Evolutionary conservation across 2,888 invertebrate species (phyloP), one percentile per base, ranked within the genome.

Genomic region (Aspidapion aeneum): DNA sequence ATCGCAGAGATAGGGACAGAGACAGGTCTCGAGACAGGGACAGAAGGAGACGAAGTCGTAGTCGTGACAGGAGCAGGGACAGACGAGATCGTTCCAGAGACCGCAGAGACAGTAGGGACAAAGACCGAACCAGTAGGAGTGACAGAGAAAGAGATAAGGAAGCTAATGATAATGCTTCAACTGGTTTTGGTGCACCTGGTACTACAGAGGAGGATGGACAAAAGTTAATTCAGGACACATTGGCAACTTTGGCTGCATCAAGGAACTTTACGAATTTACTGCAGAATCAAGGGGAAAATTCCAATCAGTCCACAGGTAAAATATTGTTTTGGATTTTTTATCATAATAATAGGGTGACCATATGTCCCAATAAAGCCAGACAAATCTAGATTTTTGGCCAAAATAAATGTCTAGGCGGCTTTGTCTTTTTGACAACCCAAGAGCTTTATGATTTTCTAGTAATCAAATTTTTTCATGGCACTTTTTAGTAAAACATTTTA

Each of bases 181-280:
- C 35, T 7, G 12, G 35, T 12, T 7, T 3, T 35, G 35, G 5
- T 12, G 12, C 5, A 7, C 3, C 35, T 7, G 35, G 35, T 3
- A 75, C 76, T 12, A 71, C 74, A 18, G 79, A 79, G 64, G 77
- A 76, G 68, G 84, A 74, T 72, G 81, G 73, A 70, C 81, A 71
- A 71, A 82, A 74, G 76, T 80, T 81, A 70, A 82, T 82, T 52
- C 83, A 83, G 62, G 84, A 70, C 80, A 86, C 74, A 72, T 81
- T 80, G 70, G 82, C 74, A 69, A 84, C 74, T 7, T 77, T 75
- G 69, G 83, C 73, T 67, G 82, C 77, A 73, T 84, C 70, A 74
- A 83, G 81, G 82, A 78, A 81, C 83, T 80, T 82, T 82, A 87
- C 81, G 73, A 77, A 74, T 68, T 75, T 74, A 74, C 71, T 72